Conservation (phyloP, 2,888 invertebrate genomes). For the Mesoligia furuncula region DNA sequence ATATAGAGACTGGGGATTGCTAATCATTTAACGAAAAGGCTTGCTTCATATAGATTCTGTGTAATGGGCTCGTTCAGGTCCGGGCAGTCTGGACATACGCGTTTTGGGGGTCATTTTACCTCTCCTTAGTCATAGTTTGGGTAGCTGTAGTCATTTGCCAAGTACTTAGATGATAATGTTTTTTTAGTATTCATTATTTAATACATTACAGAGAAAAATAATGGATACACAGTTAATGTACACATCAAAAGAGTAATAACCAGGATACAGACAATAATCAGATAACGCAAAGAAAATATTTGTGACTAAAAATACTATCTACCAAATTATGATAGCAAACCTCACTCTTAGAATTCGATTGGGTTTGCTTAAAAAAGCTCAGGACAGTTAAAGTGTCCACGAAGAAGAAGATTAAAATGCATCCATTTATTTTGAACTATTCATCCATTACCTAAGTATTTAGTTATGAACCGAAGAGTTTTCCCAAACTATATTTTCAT, state of each 20-base stretch:
- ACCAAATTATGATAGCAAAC: not conserved
- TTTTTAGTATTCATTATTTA: not conserved
- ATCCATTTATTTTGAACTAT: not conserved
- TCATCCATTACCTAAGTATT: constrained; percentile 2
- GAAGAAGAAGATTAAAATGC: not conserved
- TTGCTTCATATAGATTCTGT: constrained; percentile 25
- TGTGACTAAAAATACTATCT: not conserved
- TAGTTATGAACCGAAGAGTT: not conserved
- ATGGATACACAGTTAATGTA: not conserved
- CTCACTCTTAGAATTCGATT: not conserved
- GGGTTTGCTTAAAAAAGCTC: not conserved
- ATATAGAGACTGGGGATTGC: constrained; percentile 75
- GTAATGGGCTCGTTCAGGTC: not conserved
- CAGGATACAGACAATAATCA: not conserved
- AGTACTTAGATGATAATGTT: not conserved
- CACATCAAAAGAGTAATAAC: not conserved
- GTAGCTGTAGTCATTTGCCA: not conserved
- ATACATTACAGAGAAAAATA: not conserved
- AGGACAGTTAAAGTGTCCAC: not conserved
- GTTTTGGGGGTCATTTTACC: not conserved
- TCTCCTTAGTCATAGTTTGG: constrained; percentile 1
- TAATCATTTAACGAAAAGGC: constrained; percentile 64
- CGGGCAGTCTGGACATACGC: constrained; percentile 4
- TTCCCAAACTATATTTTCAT: not conserved
- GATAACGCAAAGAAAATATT: not conserved